phyloP scores from a whole-genome alignment of 2,797 vertebrate species.

The Gallinago stenura region DNA sequence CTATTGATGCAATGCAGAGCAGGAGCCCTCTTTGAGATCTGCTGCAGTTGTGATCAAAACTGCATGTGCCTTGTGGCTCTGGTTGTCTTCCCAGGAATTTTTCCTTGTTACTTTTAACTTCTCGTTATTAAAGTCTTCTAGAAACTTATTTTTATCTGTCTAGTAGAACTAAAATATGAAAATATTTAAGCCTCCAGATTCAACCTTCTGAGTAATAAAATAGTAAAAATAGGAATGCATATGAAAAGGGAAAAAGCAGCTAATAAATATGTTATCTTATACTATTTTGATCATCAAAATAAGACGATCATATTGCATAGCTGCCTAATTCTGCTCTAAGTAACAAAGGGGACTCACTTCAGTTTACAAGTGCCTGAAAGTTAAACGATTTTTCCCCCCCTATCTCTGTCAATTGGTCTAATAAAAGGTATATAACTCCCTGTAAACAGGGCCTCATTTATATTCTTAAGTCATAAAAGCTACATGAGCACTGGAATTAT shows the following conservation, averaged over 20 bases:
- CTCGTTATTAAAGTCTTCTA: background rate
- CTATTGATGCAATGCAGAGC: background rate
- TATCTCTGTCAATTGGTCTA: background rate
- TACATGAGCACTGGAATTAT: background rate
- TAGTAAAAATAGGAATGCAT: background rate
- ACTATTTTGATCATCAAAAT: background rate
- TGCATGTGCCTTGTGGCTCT: background rate
- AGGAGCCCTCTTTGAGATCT: background rate
- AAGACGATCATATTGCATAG: background rate
- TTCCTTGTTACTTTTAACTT: background rate
- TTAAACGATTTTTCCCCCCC: background rate
- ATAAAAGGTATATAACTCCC: background rate
- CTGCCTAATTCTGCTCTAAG: background rate
- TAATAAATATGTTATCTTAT: background rate
- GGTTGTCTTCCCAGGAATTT: accelerated
- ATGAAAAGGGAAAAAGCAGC: background rate
- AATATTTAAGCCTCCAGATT: background rate
- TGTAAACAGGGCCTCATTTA: background rate
- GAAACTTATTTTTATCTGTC: background rate
- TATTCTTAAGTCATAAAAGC: background rate
- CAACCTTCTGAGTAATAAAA: slow-evolving; percentile 8
- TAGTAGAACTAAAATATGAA: background rate
- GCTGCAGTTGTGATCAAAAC: background rate
- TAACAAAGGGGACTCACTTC: background rate
- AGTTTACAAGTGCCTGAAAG: background rate